Evolutionary conservation across 1,140 invertebrate species (phyloP), one percentile per base, ranked within the genome.

Genomic region (Helicorthomorpha holstii): DNA sequence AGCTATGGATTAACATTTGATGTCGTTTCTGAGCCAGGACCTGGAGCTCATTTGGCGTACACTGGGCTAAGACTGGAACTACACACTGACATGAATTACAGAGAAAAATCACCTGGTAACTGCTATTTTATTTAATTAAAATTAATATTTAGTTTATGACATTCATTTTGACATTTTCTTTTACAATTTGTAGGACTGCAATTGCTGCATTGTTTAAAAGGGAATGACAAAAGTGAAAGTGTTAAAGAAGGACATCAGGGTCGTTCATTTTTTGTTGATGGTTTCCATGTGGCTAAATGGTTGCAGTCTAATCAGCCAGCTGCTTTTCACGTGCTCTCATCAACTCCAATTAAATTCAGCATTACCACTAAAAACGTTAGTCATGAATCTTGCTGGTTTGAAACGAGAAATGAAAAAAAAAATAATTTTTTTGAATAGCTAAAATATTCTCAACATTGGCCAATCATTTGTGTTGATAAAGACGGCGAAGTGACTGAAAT

Each of bases 11-110:
- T 55, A 3, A 65, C 62, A 1, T 67, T 66, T 54, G 65, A 66
- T 42, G 65, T 67, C 1, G 56, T 64, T 19, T 63, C 60, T 51
- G 60, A 65, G 42, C 64, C 65, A 0, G 60, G 64, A 48, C 61
- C 63, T 1, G 57, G 57, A 27, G 54, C 55, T n/a, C 65, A 67
- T 50, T 51, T 65, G 25, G 64, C 65, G 21, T 64, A 56, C 29
- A 61, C 63, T 41, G 65, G 65, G 4, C 45, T 60, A 27, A 54
- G 58, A 49, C 54, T 67, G 41, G 61, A 66, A 34, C 59, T 63
- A 24, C 65, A 67, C 46, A 67, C 65, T 10, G 65, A 67, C 38
- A 65, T 67, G 65, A 66, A 67, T 49, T 67, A 67, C 49, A 52
- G 64, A 21, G 65, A 67, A 55, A 67, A 67, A 45, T 64, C 61